phyloP scores from a whole-genome alignment of 2,888 invertebrate genomes.

The Amphipyra tragopoginis region DNA sequence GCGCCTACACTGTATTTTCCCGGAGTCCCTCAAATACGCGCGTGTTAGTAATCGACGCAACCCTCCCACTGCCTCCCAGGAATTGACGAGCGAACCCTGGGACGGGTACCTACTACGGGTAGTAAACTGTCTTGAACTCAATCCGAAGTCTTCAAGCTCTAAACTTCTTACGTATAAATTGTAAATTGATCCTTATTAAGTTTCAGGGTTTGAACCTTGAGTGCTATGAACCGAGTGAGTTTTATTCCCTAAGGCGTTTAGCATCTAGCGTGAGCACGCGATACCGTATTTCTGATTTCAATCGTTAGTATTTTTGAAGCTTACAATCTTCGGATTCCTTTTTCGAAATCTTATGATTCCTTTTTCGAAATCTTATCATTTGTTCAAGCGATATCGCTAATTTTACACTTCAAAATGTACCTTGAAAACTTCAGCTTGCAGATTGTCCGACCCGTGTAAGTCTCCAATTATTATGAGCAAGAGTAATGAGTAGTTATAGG shows the following conservation, averaged over 20 bases:
- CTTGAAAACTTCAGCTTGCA: constrained; percentile 8
- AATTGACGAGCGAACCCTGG: constrained; percentile 38
- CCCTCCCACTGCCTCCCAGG: constrained; percentile 40
- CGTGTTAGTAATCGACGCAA: constrained; percentile 56
- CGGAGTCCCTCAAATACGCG: constrained; percentile 34
- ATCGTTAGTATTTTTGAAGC: constrained; percentile 2
- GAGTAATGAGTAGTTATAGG: constrained; percentile 22
- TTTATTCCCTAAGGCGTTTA: constrained; percentile 37
- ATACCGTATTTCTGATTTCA: constrained; percentile 7
- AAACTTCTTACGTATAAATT: constrained; percentile 52
- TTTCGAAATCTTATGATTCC: neutral
- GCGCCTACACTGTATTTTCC: constrained; percentile 42
- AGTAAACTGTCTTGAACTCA: constrained; percentile 57
- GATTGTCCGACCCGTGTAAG: constrained; percentile 19
- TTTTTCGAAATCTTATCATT: neutral
- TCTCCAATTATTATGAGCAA: constrained; percentile 27
- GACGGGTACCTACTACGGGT: constrained; percentile 37
- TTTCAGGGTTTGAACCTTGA: constrained; percentile 45
- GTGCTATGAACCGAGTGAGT: constrained; percentile 30
- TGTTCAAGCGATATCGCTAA: neutral
- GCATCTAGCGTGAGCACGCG: constrained; percentile 9
- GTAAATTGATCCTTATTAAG: constrained; percentile 59
- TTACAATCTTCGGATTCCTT: neutral
- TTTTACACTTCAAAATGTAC: neutral
- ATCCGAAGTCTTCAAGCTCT: constrained; percentile 49